Evolutionary conservation across 2,888 invertebrate species (phyloP).

Genomic region (Lysandra bellargus): DNA sequence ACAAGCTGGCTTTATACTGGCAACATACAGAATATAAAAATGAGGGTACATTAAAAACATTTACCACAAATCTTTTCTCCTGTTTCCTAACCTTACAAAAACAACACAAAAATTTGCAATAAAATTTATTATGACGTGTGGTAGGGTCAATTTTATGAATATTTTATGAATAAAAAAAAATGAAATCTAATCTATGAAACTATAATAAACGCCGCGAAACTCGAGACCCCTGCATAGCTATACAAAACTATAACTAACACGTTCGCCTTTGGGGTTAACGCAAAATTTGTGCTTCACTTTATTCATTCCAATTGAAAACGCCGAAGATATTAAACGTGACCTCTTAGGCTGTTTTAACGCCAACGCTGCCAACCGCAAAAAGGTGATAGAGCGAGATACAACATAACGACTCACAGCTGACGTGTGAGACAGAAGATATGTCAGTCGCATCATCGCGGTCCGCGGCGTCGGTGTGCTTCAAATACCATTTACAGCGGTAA

Average conservation of each 20-base stretch:
- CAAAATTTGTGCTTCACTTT: slow-evolving; percentile 51
- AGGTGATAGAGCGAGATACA: neutral
- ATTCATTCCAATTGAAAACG: slow-evolving; percentile 24
- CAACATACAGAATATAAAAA: slow-evolving; percentile 33
- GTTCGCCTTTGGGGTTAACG: slow-evolving; percentile 40
- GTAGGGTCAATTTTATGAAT: slow-evolving; percentile 63
- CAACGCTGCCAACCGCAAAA: neutral
- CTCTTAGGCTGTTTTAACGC: slow-evolving; percentile 30
- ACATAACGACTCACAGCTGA: neutral
- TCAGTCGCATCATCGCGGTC: neutral
- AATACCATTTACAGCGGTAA: slow-evolving; percentile 42
- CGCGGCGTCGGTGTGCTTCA: neutral
- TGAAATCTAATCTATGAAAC: slow-evolving; percentile 57
- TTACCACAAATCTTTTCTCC: neutral
- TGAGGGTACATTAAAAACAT: slow-evolving; percentile 4
- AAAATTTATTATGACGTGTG: slow-evolving; percentile 68
- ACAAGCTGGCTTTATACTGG: slow-evolving; percentile 32
- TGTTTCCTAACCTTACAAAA: neutral
- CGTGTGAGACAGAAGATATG: neutral
- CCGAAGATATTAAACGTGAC: slow-evolving; percentile 34
- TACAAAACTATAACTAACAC: slow-evolving; percentile 47
- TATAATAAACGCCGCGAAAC: slow-evolving; percentile 54
- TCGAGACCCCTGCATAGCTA: slow-evolving; percentile 51
- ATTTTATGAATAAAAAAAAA: slow-evolving; percentile 46
- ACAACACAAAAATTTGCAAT: slow-evolving; percentile 38